These are phyloP conservation scores for Mesembrinibis cayennensis DNA, from an alignment of 2,113 vertebrate genomes.

Conservation along the genomic window DNA sequence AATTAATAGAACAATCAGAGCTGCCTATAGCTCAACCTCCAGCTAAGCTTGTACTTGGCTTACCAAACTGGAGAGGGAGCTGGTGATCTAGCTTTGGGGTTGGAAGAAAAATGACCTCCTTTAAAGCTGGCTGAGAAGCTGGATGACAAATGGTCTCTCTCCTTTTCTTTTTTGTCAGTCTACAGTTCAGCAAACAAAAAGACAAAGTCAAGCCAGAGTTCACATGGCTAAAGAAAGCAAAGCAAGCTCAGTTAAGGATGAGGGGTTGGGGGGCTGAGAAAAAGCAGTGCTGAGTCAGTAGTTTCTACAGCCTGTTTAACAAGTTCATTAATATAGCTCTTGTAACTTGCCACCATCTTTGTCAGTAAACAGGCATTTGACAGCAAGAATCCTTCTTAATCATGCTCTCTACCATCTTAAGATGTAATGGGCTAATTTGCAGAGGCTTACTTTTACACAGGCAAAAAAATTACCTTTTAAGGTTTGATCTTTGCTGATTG, in stretches of 20 bases:
- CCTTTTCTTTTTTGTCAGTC: constrained; percentile 78
- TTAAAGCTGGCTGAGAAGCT: constrained; percentile 77
- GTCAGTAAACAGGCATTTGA: not conserved
- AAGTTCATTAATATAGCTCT: not conserved
- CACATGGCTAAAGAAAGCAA: not conserved
- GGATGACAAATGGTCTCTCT: constrained; percentile 81
- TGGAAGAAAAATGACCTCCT: constrained; percentile 78
- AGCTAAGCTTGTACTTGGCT: not conserved
- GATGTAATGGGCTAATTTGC: not conserved
- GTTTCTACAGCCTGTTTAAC: not conserved
- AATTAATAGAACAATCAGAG: not conserved
- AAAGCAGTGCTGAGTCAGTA: not conserved
- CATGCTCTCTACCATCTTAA: not conserved
- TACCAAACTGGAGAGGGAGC: constrained; percentile 87
- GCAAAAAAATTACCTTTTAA: not conserved
- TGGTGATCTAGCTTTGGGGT: constrained; percentile 77
- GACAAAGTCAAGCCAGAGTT: constrained; percentile 45
- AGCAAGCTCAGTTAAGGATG: not conserved
- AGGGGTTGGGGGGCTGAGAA: not conserved
- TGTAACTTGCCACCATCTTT: not conserved
- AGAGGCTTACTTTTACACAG: not conserved
- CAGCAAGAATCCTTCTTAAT: not conserved
- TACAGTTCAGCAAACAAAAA: constrained; percentile 68
- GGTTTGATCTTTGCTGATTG: not conserved
- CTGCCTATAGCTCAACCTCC: not conserved